Percentiles rank a stretch among this genome's conserved stretches.
These are phyloP conservation scores for Argentina silus DNA, from an alignment of 2,797 vertebrate species.

Conservation along the genomic window DNA sequence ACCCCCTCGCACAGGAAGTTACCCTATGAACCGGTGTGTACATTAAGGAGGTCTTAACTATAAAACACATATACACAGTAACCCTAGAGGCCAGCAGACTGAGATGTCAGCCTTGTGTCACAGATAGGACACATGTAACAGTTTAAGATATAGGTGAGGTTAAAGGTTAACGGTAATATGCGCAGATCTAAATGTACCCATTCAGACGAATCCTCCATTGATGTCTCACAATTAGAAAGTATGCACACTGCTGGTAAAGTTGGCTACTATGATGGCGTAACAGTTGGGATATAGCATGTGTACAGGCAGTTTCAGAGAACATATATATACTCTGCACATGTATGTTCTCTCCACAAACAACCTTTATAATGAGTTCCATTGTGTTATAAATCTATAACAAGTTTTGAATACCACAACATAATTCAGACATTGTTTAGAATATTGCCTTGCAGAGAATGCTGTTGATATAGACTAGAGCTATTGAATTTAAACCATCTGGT, in stretches of 20 bases:
- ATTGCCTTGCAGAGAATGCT: conserved; percentile 33
- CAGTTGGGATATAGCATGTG: too few relatives aligned
- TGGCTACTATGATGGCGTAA: too few relatives aligned
- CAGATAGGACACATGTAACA: conserved; percentile 35
- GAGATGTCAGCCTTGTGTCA: conserved; percentile 18
- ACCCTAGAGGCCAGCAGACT: conserved; percentile 17
- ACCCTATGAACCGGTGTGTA: conserved; percentile 27
- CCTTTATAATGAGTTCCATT: background rate
- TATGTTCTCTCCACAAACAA: background rate
- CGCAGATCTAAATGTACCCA: conserved; percentile 19
- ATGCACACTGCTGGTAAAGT: too few relatives aligned
- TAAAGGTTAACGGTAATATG: background rate
- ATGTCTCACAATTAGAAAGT: too few relatives aligned
- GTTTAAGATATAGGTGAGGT: conserved; percentile 24
- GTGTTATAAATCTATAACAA: conserved; percentile 38
- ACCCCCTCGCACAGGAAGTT: conserved; percentile 22
- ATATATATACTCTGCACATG: background rate
- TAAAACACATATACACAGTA: conserved; percentile 27
- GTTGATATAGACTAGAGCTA: conserved; percentile 35
- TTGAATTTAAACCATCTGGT: conserved; percentile 57
- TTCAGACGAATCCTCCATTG: conserved; percentile 5
- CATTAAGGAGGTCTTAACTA: conserved; percentile 51
- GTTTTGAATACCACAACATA: conserved; percentile 35
- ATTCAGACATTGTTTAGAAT: conserved; percentile 24
- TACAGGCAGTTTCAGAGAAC: background rate